Evolutionary conservation across 2,888 invertebrate species (phyloP).

Genomic region (Papilio demoleus): DNA sequence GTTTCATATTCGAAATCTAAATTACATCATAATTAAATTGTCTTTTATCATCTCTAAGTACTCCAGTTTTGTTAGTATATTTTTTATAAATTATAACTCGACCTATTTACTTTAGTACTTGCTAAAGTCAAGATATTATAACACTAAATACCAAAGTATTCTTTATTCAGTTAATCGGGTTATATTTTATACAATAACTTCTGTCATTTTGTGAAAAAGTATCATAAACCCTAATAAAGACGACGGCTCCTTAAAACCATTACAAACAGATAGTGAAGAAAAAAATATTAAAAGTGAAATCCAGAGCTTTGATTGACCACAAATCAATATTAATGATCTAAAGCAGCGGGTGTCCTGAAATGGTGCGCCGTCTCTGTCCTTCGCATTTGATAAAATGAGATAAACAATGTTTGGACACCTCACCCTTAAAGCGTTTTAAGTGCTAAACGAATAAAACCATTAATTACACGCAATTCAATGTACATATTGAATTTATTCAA

Average conservation of each 20-base stretch:
- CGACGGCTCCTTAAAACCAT: conserved; percentile 60
- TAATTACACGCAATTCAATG: conserved; percentile 83
- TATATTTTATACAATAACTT: conserved; percentile 36
- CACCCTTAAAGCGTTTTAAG: conserved; percentile 82
- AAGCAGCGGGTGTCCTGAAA: conserved; percentile 77
- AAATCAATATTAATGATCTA: conserved; percentile 84
- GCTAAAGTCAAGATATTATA: background rate
- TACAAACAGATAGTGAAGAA: conserved; percentile 59
- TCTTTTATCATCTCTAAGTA: no score
- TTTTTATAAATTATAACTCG: background rate
- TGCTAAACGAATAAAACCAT: conserved; percentile 84
- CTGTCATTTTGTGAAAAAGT: conserved; percentile 43
- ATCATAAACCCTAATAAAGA: conserved; percentile 56
- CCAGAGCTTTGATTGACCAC: conserved; percentile 83
- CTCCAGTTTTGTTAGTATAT: no score
- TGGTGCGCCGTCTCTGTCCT: conserved; percentile 58
- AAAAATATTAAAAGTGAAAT: conserved; percentile 82
- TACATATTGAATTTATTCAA: conserved; percentile 84
- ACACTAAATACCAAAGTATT: conserved; percentile 7
- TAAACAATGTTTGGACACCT: conserved; percentile 77
- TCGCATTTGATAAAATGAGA: conserved; percentile 56
- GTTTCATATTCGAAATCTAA: no score
- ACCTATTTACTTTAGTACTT: background rate
- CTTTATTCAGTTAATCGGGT: conserved; percentile 34
- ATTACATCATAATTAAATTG: no score